Conservation (phyloP, 2,113 vertebrate species). For the Columba livia region DNA sequence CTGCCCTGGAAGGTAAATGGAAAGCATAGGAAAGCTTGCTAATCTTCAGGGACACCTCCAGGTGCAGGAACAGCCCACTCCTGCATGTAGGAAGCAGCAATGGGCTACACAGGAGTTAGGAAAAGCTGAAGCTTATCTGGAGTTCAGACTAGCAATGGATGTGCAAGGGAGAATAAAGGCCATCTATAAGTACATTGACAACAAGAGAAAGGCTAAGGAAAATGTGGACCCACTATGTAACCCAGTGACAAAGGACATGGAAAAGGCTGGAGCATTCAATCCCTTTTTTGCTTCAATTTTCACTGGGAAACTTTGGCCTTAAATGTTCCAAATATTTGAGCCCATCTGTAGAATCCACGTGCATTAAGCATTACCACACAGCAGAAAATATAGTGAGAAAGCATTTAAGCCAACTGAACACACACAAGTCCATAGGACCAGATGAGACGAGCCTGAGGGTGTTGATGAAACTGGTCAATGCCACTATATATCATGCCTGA, state of each 20-base stretch:
- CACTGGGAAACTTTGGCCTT: neutral
- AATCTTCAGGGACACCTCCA: neutral
- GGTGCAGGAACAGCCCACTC: neutral
- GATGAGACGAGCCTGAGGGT: neutral
- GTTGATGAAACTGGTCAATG: neutral
- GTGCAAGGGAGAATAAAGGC: neutral
- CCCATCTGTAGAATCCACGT: neutral
- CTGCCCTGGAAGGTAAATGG: neutral
- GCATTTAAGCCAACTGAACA: neutral
- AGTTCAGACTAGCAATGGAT: neutral
- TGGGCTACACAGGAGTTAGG: neutral
- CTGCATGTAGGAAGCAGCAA: neutral
- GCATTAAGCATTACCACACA: neutral
- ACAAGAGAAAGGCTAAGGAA: neutral
- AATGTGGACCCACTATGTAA: too few relatives aligned
- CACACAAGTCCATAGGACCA: neutral
- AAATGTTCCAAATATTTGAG: neutral
- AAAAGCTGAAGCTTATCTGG: neutral
- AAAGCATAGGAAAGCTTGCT: neutral
- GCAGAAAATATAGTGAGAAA: neutral
- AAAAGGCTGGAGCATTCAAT: too few relatives aligned
- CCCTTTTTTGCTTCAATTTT: neutral
- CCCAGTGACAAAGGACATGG: too few relatives aligned
- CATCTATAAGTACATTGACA: neutral
- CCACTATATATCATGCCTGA: neutral